A percentile compares a stretch with the other conserved stretches of the same genome.
phyloP scores from a whole-genome alignment of 2,888 invertebrate species.

The Hypselothyrea guttata region DNA sequence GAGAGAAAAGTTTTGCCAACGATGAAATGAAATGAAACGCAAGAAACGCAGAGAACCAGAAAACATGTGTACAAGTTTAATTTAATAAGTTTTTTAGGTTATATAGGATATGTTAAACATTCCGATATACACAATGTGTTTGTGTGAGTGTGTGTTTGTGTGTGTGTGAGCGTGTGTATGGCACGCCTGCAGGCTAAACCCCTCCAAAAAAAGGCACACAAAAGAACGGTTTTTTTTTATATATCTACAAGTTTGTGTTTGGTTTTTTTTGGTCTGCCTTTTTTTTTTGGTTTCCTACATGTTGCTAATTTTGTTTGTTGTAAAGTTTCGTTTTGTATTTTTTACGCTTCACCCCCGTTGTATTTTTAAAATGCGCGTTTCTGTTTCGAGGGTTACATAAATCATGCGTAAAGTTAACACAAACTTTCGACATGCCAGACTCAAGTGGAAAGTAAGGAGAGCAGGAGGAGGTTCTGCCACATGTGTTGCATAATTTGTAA shows the following conservation, averaged over 20 bases:
- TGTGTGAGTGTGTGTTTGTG: too few species aligned
- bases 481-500: conserved; percentile 59
- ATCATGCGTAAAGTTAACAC: conserved; percentile 68
- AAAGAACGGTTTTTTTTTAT: conserved; percentile 11
- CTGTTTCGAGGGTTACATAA: conserved; percentile 53
- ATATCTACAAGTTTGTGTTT: conserved; percentile 41
- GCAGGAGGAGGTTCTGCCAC: conserved; percentile 24
- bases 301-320: conserved; percentile 73
- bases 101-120: conserved; percentile 70
- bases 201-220: conserved; percentile 34
- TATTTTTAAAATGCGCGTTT: conserved; percentile 19
- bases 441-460: too few species aligned
- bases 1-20: conserved; percentile 3
- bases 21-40: conserved; percentile 19
- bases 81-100: conserved; percentile 70
- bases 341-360: conserved; percentile 5
- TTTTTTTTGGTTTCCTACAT: conserved; percentile 38
- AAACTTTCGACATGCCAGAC: conserved; percentile 55
- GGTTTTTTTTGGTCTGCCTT: conserved; percentile 16
- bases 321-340: conserved; percentile 43
- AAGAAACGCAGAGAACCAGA: conserved; percentile 14
- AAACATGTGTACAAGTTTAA: conserved; percentile 77
- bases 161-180: too few species aligned
- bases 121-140: conserved; percentile 41
- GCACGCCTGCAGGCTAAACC: conserved; percentile 21